A percentile compares a stretch with the other conserved stretches of the same genome.
These are phyloP conservation scores for Meghimatium bilineatum DNA, from an alignment of 2,888 invertebrate genomes.

Conservation along the genomic window DNA sequence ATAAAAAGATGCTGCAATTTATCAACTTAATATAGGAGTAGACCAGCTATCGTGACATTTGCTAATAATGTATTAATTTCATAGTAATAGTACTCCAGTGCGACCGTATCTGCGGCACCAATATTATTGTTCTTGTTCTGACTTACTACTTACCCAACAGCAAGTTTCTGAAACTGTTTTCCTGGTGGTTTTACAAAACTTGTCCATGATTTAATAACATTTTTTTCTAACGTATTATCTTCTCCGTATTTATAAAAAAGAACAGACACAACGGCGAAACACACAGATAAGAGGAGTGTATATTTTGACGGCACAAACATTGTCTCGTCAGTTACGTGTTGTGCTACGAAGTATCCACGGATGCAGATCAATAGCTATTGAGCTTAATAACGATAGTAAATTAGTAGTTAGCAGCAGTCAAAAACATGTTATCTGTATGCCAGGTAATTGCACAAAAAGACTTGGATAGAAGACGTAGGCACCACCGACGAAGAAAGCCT, in stretches of 20 bases:
- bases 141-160: slow-evolving; percentile 54
- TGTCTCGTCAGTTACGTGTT: neutral
- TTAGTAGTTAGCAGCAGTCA: neutral
- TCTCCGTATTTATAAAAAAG: slow-evolving; percentile 22
- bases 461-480: too few species aligned
- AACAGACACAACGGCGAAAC: slow-evolving; percentile 42
- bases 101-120: too few species aligned
- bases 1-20: too few species aligned
- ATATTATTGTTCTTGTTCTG: too few species aligned
- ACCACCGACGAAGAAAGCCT: too few species aligned
- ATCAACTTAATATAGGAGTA: too few species aligned
- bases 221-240: slow-evolving; percentile 43
- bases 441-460: neutral
- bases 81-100: too few species aligned
- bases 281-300: slow-evolving; percentile 23
- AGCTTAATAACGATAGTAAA: neutral
- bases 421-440: neutral
- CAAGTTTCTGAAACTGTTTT: slow-evolving; percentile 54
- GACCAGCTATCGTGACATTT: too few species aligned
- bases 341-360: neutral
- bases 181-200: slow-evolving; percentile 52
- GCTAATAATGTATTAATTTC: too few species aligned
- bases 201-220: slow-evolving; percentile 54
- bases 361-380: neutral
- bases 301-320: slow-evolving; percentile 50